Percentiles rank a stretch among this genome's conserved stretches.
Evolutionary conservation across 2,888 invertebrate genomes (phyloP).

Genomic region (Acanthosepion lycidas): DNA sequence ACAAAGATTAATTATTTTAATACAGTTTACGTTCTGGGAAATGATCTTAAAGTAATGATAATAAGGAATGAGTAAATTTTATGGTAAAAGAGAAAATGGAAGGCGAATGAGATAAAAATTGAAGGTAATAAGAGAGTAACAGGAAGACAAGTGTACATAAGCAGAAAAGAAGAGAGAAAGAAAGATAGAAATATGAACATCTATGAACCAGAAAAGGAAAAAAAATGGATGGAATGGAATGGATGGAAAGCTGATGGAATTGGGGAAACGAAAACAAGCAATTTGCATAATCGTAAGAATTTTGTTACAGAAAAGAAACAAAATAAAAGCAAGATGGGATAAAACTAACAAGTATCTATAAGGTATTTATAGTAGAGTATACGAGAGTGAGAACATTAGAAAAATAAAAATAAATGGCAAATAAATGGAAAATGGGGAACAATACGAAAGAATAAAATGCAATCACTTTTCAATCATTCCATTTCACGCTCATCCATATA

Average conservation of each 20-base stretch:
- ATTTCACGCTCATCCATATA: too few relatives aligned
- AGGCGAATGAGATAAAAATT: background rate
- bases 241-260: background rate
- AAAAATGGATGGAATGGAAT: too few relatives aligned
- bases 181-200: background rate
- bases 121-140: background rate
- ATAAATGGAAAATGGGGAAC: too few relatives aligned
- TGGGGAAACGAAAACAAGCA: background rate
- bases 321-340: too few relatives aligned
- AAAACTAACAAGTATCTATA: too few relatives aligned
- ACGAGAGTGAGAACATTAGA: too few relatives aligned
- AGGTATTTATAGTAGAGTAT: too few relatives aligned
- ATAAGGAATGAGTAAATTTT: background rate
- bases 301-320: too few relatives aligned
- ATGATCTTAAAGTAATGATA: background rate
- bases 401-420: too few relatives aligned
- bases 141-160: background rate
- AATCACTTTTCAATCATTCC: too few relatives aligned
- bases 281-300: too few relatives aligned
- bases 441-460: too few relatives aligned
- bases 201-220: background rate
- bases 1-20: slow-evolving; percentile 11
- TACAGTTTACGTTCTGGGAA: background rate
- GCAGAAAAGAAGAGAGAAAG: background rate
- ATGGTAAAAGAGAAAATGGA: background rate